Evolutionary conservation across 2,888 invertebrate species (phyloP).

Genomic region (Nomada flava): DNA sequence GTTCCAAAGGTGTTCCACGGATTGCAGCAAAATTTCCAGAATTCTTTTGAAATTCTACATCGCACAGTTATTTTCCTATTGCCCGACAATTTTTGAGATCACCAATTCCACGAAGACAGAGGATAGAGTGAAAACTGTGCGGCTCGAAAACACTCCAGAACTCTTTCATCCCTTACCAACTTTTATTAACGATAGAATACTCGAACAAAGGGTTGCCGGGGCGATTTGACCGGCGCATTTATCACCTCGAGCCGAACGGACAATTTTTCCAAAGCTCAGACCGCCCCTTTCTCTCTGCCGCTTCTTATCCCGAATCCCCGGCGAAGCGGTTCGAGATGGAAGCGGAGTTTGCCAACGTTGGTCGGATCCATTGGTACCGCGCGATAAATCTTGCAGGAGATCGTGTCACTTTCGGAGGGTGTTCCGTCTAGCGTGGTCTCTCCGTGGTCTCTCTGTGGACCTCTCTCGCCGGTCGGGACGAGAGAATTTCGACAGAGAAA

Average conservation of each 20-base stretch:
- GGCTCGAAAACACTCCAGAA: background rate
- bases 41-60: too few species aligned
- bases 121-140: too few species aligned
- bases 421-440: background rate
- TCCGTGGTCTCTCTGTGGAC: conserved; percentile 10
- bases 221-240: conserved; percentile 6
- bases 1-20: too few species aligned
- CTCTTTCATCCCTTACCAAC: background rate
- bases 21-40: too few species aligned
- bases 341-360: background rate
- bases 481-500: background rate
- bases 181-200: background rate
- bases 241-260: background rate
- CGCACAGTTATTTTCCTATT: too few species aligned
- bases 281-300: background rate
- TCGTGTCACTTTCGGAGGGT: conserved; percentile 26
- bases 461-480: background rate
- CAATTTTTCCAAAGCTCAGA: background rate
- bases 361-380: background rate
- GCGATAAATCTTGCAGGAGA: conserved; percentile 47
- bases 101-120: too few species aligned
- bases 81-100: too few species aligned
- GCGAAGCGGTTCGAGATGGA: background rate
- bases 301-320: conserved; percentile 3
- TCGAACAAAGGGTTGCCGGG: background rate